Evolutionary conservation across 2,797 vertebrate genomes (phyloP).

Genomic region (Bradypodion pumilum): DNA sequence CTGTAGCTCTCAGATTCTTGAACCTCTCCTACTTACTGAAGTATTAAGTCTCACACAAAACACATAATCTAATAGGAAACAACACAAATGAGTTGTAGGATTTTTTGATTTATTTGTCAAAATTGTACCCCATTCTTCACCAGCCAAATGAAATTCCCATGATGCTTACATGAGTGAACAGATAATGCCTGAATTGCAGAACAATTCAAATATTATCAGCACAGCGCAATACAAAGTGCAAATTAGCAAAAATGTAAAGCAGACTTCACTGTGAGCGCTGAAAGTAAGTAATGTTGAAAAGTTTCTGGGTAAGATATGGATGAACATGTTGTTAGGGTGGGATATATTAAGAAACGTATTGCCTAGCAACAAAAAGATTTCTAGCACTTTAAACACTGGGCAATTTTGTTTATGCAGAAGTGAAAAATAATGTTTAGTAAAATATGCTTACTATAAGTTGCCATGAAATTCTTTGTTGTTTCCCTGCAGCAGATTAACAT

Average conservation of each 20-base stretch:
- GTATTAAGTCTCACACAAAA: too few species aligned
- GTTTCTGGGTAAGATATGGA: not conserved
- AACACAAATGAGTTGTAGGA: not conserved
- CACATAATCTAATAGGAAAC: not conserved
- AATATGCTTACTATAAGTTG: too few species aligned
- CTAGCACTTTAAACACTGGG: too few species aligned
- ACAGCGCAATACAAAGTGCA: not conserved
- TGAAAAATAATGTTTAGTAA: too few species aligned
- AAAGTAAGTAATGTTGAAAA: not conserved
- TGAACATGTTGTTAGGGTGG: not conserved
- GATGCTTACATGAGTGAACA: not conserved
- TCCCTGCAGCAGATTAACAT: not conserved
- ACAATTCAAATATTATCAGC: not conserved
- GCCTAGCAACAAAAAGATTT: too few species aligned
- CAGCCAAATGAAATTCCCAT: not conserved
- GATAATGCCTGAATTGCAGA: not conserved
- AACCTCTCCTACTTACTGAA: too few species aligned
- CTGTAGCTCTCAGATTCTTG: not conserved
- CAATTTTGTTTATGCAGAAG: too few species aligned
- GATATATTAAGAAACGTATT: not conserved
- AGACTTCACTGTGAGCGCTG: not conserved
- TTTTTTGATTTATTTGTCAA: not conserved
- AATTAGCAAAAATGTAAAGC: not conserved
- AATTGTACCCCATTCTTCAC: not conserved
- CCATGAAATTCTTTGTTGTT: not conserved